Evolutionary conservation across 2,797 vertebrate genomes (phyloP), one percentile per base, ranked within the genome.

Genomic region (Sebastes trivittatus): DNA sequence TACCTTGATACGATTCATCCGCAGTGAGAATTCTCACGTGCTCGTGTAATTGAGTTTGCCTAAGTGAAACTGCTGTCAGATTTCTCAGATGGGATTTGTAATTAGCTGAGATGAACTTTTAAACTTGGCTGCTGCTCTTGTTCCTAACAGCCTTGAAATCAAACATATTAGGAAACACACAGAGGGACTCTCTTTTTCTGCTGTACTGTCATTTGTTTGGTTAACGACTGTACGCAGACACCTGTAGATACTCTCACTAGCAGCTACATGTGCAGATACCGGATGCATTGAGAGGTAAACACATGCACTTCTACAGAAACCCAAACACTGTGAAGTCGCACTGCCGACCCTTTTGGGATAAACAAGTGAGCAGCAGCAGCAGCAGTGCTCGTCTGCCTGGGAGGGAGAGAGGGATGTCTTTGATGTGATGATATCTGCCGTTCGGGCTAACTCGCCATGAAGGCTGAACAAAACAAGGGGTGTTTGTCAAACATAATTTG

Each of bases 401-500:
- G 32, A 89, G 91, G 74, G 58, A 73, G 63, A 22, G 66, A 70
- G 74, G 63, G 82, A 86, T 85, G 82, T 89, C 92, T 95, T 95
- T 94, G 93, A 94, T 94, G 88, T 92, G 93, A 91, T 92, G 86
- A 59, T 88, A 88, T 90, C 87, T 88, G 71, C 82, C 80, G 90
- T 84, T 89, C 72, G 49, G 84, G 68, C 82, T 88, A 92, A 92
- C 82, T 90, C 54, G 65, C 84, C 88, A 70, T 85, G 92, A 92
- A 90, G 76, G 83, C 87, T 75, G 90, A 94, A 94, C 89, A 93
- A 94, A 93, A 90, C 91, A 87, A 83, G 78, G 78, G 61, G 74
- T 89, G 81, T 94, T 94, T 94, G 93, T 94, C 92, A 85, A 89
- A 93, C 89, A 89, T 90, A 87, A 92, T 92, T 93, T 87, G 83